A percentile compares a stretch with the other conserved stretches of the same genome.
Conservation (phyloP, 2,888 invertebrate species). For the Lydus trimaculatus region DNA sequence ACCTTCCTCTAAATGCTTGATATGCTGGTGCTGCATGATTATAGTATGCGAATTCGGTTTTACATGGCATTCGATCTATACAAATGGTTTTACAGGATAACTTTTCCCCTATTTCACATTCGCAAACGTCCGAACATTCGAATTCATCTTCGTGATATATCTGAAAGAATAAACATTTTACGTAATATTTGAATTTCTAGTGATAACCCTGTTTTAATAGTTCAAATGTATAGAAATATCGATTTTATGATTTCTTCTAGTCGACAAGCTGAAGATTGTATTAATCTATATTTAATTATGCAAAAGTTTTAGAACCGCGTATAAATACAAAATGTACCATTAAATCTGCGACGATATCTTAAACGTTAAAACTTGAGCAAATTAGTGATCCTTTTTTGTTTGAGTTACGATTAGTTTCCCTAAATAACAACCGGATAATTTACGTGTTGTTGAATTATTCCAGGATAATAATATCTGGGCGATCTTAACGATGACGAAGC, state of each 20-base stretch:
- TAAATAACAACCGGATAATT: not conserved
- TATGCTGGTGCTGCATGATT: constrained; percentile 90
- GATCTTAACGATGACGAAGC: not conserved
- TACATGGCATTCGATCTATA: constrained; percentile 85
- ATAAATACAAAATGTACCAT: not conserved
- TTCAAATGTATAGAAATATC: no score
- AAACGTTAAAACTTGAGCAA: not conserved
- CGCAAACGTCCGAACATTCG: constrained; percentile 90
- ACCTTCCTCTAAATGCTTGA: constrained; percentile 87
- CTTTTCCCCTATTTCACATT: constrained; percentile 79
- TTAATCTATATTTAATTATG: not conserved
- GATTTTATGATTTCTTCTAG: no score
- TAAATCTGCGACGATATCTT: not conserved
- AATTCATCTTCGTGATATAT: constrained; percentile 85
- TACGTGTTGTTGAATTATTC: not conserved
- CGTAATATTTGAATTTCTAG: not conserved
- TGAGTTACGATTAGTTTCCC: not conserved
- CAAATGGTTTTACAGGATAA: constrained; percentile 89
- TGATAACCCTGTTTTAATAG: not conserved
- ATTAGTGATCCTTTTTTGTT: not conserved
- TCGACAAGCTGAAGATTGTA: not conserved
- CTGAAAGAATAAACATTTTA: constrained; percentile 61
- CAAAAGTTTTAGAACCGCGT: not conserved
- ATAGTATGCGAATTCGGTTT: constrained; percentile 87
- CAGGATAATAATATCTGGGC: not conserved